Evolutionary conservation across 2,113 vertebrate genomes (phyloP).

Genomic region (Myiagra hebetior): DNA sequence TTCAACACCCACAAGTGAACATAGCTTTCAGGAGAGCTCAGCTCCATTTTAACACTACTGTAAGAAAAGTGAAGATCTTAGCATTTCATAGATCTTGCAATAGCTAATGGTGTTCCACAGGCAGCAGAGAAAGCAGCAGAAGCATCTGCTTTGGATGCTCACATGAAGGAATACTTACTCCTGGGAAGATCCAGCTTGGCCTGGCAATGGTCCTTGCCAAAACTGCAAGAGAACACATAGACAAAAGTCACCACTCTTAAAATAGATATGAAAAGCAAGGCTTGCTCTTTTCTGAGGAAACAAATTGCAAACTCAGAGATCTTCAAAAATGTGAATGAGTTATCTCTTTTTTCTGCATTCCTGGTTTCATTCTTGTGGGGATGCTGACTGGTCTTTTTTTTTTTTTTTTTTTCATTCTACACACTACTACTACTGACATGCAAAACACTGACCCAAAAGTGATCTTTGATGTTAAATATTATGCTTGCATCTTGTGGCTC

Average conservation of each 20-base stretch:
- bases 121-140: background rate
- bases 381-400: background rate
- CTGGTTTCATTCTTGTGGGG: background rate
- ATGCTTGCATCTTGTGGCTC: background rate
- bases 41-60: background rate
- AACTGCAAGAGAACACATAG: constrained; percentile 75
- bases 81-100: background rate
- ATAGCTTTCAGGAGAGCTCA: background rate
- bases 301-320: background rate
- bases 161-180: constrained; percentile 82
- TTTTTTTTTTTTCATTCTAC: background rate
- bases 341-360: background rate
- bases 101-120: background rate
- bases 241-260: background rate
- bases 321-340: background rate
- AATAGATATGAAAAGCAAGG: background rate
- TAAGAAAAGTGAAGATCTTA: background rate
- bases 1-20: background rate
- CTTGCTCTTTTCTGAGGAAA: background rate
- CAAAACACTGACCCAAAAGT: background rate
- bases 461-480: background rate
- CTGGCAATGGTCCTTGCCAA: constrained; percentile 88
- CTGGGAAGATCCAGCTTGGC: constrained; percentile 86
- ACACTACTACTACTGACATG: background rate
- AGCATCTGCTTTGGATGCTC: background rate